Evolutionary conservation across 2,888 invertebrate genomes (phyloP), one percentile per base, ranked within the genome.

Genomic region (Eledona agricola): DNA sequence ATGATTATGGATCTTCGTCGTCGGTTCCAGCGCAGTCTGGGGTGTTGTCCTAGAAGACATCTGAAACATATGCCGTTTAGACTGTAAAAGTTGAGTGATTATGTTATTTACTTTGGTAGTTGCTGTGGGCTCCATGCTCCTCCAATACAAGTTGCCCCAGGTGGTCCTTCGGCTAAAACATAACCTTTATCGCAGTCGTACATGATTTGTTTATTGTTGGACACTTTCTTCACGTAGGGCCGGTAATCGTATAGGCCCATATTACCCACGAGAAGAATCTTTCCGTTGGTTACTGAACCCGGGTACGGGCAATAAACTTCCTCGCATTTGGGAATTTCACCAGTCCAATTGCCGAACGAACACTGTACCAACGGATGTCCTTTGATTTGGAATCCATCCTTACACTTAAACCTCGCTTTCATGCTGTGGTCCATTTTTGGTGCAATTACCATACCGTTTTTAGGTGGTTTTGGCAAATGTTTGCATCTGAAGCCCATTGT

Each of bases 351-450:
- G 0, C 99, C 99, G 73, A 91, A 97, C 0, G 90, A 88, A 68
- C 99, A 99, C 47, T 90, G 88, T 2, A 93, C 86, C 23, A 88
- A 88, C 29, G 79, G 78, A 40, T 77, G 78, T 25, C 84, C 93
- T 23, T 85, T 83, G n/a, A 96, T 77, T 53, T 87, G 85, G 72
- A 83, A 98, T 0, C 98, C 98, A 67, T 97, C 96, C 67, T 93
- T 90, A 72, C 98, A 98, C 59, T 89, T 86, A 74, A 94, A 98
- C 15, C 90, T 81, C 0, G 98, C 98, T 69, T 88, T 88, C 89
- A 95, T 94, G 0, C 96, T 95, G 70, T 99, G 98, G 57, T 94
- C 93, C n/a, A 94, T 94, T 72, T 96, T 96, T 0, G 97, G 95
- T 1, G 96, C 98, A 49, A 98, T 89, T 2, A 97, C 95, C 86